Evolutionary conservation across 2,888 invertebrate genomes (phyloP).

Genomic region (Crematogaster levior): DNA sequence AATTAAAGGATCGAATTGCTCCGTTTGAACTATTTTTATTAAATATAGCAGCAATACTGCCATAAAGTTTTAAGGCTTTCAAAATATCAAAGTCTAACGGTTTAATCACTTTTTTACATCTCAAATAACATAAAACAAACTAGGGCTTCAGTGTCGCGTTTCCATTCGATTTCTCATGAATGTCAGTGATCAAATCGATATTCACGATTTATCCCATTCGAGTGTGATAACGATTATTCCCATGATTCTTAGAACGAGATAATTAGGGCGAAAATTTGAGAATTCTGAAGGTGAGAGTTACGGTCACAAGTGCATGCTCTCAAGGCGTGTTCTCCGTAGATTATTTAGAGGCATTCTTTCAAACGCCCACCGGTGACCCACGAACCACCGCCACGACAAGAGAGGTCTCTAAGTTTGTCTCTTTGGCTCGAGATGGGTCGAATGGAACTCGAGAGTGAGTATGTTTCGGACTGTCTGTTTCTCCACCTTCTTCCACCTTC

Average conservation of each 20-base stretch:
- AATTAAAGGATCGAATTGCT: not conserved
- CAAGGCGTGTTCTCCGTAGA: conserved; percentile 61
- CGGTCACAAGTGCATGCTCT: conserved; percentile 34
- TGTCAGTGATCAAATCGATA: not conserved
- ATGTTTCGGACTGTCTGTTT: conserved; percentile 19
- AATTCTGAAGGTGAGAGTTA: conserved; percentile 61
- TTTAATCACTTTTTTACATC: conserved; percentile 36
- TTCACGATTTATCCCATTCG: conserved; percentile 12
- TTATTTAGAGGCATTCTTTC: conserved; percentile 78
- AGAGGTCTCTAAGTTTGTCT: conserved; percentile 40
- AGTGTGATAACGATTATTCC: not conserved
- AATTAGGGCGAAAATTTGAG: conserved; percentile 68
- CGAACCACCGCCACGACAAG: conserved; percentile 62
- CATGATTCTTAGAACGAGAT: not conserved
- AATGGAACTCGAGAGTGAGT: conserved; percentile 45
- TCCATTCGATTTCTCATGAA: conserved; percentile 2
- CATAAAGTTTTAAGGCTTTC: not conserved
- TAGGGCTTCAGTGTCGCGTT: not conserved
- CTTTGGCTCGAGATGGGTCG: conserved; percentile 54
- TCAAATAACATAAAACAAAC: conserved; percentile 6
- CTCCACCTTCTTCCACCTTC: conserved; percentile 17
- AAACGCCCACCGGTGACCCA: conserved; percentile 78
- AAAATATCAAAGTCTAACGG: conserved; percentile 32
- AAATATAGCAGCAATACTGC: no score
- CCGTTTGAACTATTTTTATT: not conserved